A percentile compares a stretch with the other conserved stretches of the same genome.
Conservation (phyloP, 2,888 invertebrate genomes). For the Augiades crinisus region DNA sequence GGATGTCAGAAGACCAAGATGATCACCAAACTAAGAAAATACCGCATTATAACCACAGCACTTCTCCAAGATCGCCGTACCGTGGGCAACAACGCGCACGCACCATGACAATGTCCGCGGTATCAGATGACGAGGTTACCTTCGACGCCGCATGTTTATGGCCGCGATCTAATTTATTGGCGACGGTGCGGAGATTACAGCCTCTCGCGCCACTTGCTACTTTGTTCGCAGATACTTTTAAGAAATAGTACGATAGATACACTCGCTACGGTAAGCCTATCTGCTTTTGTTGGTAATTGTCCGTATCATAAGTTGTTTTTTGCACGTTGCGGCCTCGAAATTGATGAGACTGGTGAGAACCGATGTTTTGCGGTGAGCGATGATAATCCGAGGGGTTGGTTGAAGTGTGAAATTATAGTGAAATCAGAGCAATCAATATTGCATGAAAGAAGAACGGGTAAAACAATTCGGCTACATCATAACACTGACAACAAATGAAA, state of each 20-base stretch:
- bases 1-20: no score
- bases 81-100: conserved; percentile 36
- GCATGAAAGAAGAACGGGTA: no score
- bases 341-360: neutral
- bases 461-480: no score
- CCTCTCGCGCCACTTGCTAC: conserved; percentile 35
- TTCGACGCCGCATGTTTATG: conserved; percentile 60
- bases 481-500: no score
- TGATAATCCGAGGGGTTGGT: no score
- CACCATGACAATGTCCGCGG: conserved; percentile 19
- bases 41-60: no score
- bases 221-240: conserved; percentile 12
- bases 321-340: neutral
- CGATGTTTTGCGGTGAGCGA: neutral
- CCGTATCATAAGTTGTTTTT: neutral
- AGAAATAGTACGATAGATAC: conserved; percentile 10
- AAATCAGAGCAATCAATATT: no score
- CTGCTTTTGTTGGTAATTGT: conserved; percentile 14
- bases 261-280: conserved; percentile 2
- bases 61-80: conserved; percentile 6
- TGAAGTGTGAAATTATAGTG: no score
- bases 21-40: no score
- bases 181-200: conserved; percentile 39
- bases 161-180: conserved; percentile 65
- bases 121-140: conserved; percentile 35